Base-by-base conservation (phyloP, 1,140 invertebrate genomes). In the Diuraphis noxia region DNA sequence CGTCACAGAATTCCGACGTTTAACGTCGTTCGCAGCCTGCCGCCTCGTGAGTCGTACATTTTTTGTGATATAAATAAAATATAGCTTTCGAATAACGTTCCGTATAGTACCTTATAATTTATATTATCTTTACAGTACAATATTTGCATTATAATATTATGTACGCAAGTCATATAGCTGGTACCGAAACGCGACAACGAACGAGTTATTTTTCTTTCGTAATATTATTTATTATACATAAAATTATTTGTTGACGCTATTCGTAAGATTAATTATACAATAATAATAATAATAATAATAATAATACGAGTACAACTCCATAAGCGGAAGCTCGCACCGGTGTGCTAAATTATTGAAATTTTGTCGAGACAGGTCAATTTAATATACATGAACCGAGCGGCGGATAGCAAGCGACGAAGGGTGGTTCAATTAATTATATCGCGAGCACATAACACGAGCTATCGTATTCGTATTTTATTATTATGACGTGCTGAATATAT, bases 281-380 rank as follows among this genome's bases (percentile, higher is more conserved):
- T n/a, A n/a, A n/a, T n/a, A n/a, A n/a, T n/a, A n/a, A n/a, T n/a
- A n/a, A n/a, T 63, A 63, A 63, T 63, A 23, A 63, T 63, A 63
- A 72, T 72, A 63, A 63, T n/a, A 63, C 30, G 56, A 17, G 30
- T 72, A 72, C 56, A n/a, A n/a, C 56, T 72, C 56, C 13, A 63
- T 13, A n/a, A 30, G 25, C 30, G 4, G 17, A 19, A 34, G 38
- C 13, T 13, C 38, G 8, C 38, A 84, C 38, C 38, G 40, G 40
- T 34, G 41, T 17, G 82, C 30, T 85, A n/a, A 85, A 85, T 85
- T 43, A 85, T 85, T 85, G 82, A 85, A 46, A 85, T 43, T 43
- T 85, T n/a, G 82, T 25, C 30, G 82, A 43, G 82, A 85, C 82
- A 43, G 82, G 82, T 85, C 82, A 85, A 85, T 85, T 85, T 85